A percentile compares a stretch with the other conserved stretches of the same genome.
Evolutionary conservation across 1,140 invertebrate species (phyloP).

Genomic region (Brachionus plicatilis): DNA sequence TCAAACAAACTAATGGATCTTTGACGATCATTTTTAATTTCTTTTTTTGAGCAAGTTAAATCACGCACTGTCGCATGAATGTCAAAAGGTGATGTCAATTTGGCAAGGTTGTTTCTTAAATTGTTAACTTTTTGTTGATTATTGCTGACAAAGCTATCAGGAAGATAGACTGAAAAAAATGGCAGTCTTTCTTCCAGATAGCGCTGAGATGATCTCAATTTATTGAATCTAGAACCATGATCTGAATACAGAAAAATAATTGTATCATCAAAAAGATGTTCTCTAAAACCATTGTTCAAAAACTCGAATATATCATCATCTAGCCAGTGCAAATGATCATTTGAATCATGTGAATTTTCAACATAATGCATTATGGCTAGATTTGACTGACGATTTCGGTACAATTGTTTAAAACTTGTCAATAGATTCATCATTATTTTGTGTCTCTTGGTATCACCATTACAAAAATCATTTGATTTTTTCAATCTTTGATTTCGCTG

Average conservation of each 20-base stretch:
- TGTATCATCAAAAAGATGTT: conserved; percentile 44
- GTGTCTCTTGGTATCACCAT: neutral
- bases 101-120: conserved; percentile 48
- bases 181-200: conserved; percentile 26
- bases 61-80: conserved; percentile 66
- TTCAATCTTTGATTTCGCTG: neutral
- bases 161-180: conserved; percentile 11
- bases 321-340: neutral
- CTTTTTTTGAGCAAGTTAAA: neutral
- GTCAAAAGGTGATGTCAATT: conserved; percentile 74
- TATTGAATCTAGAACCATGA: conserved; percentile 46
- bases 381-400: neutral
- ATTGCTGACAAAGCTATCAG: neutral
- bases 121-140: neutral
- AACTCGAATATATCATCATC: neutral
- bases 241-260: conserved; percentile 46
- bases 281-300: neutral
- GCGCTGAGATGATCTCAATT: neutral
- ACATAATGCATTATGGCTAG: neutral
- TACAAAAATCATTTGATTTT: neutral
- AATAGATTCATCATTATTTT: neutral
- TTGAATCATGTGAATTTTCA: neutral
- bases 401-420: neutral
- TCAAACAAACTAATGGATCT: conserved; percentile 61
- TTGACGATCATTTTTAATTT: neutral